Percentiles rank a stretch among this genome's conserved stretches.
phyloP scores from a whole-genome alignment of 2,797 vertebrate species.

The Liparis tanakae region DNA sequence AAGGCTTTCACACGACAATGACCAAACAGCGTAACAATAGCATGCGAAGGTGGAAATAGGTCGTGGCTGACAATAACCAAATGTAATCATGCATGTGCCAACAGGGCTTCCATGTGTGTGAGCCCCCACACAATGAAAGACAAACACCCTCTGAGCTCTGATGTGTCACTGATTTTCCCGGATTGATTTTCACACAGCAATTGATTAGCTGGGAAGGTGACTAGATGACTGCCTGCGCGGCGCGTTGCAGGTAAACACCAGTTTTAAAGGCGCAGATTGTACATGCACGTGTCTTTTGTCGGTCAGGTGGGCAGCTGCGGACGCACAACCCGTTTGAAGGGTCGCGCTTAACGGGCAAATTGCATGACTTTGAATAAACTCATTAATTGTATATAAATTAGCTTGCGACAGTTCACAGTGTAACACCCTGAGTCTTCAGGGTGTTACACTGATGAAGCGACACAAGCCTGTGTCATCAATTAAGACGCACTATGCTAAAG shows the following conservation, averaged over 20 bases:
- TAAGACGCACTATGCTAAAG: conserved; percentile 45
- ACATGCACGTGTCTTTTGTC: conserved; percentile 38
- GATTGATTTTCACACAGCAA: conserved; percentile 54
- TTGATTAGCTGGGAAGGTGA: conserved; percentile 49
- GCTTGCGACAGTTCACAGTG: conserved; percentile 24
- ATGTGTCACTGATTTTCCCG: conserved; percentile 41
- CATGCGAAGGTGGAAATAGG: conserved; percentile 43
- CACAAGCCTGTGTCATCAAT: conserved; percentile 43
- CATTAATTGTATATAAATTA: conserved; percentile 43
- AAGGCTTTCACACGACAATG: conserved; percentile 36
- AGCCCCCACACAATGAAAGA: conserved; percentile 37
- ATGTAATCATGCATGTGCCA: conserved; percentile 37
- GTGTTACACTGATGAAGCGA: conserved; percentile 36
- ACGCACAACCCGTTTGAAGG: conserved; percentile 28
- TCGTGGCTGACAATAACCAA: conserved; percentile 37
- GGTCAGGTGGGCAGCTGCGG: conserved; percentile 15
- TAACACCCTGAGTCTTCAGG: conserved; percentile 33
- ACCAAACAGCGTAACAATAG: conserved; percentile 44
- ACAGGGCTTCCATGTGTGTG: conserved; percentile 32
- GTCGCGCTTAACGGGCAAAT: conserved; percentile 22
- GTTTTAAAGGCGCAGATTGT: conserved; percentile 16
- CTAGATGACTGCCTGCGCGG: conserved; percentile 16
- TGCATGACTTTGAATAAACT: conserved; percentile 18
- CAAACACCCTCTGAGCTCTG: conserved; percentile 41
- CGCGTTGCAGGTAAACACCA: conserved; percentile 21